A percentile compares a stretch with the other conserved stretches of the same genome.
phyloP scores from a whole-genome alignment of 1,140 invertebrate species.

The Tigriopus japonicus region DNA sequence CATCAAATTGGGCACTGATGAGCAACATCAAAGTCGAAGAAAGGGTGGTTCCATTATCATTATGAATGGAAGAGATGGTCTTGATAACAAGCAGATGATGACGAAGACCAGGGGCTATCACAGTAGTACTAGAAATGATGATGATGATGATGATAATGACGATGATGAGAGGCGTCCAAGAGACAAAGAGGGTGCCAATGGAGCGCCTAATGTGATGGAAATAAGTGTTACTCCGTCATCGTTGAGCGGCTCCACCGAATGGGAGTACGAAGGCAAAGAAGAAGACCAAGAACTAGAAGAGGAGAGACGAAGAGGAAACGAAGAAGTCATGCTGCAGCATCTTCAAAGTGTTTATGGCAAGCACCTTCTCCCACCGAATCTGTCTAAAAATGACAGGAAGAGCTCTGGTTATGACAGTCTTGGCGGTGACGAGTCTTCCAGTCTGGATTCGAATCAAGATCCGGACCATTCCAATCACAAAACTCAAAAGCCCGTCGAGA shows the following conservation, averaged over 20 bases:
- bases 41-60: no score
- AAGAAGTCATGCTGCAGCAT: neutral
- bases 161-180: no score
- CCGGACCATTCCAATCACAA: neutral
- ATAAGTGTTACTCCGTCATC: neutral
- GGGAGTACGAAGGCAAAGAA: constrained; percentile 1
- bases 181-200: no score
- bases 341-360: neutral
- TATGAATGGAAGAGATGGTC: no score
- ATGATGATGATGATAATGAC: no score
- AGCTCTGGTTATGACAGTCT: constrained; percentile 14
- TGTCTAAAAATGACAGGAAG: constrained; percentile 1
- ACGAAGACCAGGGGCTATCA: no score
- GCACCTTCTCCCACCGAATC: neutral
- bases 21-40: no score
- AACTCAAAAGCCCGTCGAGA: neutral
- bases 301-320: neutral
- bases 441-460: constrained; percentile 2
- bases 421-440: constrained; percentile 1
- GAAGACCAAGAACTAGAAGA: neutral
- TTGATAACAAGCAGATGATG: no score
- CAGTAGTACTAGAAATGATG: no score
- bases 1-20: no score
- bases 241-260: constrained; percentile 8
- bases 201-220: no score